These are phyloP conservation scores for Microtus pennsylvanicus DNA, from an alignment of 2,113 vertebrate species.

Conservation along the genomic window DNA sequence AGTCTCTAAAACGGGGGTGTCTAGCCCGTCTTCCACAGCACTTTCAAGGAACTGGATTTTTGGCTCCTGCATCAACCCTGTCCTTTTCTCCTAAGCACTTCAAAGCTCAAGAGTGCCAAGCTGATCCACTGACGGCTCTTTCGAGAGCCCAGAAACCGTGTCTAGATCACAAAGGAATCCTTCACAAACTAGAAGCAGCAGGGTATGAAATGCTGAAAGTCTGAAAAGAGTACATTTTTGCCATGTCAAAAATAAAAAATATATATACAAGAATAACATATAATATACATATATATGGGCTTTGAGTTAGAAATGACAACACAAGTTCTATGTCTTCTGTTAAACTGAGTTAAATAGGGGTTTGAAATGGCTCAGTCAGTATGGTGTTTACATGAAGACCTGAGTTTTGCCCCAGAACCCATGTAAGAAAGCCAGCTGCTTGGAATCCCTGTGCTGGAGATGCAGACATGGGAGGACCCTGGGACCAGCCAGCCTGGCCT, in stretches of 20 bases:
- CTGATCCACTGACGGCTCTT: not conserved
- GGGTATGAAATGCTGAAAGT: not conserved
- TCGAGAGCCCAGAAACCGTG: not conserved
- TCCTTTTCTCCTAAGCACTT: not conserved
- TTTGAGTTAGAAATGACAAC: constrained; percentile 38
- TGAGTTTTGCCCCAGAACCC: not conserved
- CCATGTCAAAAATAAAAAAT: not conserved
- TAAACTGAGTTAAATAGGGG: not conserved
- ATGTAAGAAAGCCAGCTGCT: not conserved
- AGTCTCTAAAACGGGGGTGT: not conserved
- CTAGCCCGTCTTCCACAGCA: not conserved
- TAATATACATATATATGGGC: not conserved
- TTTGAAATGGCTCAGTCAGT: not conserved
- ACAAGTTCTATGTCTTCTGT: not conserved
- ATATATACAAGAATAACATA: no score
- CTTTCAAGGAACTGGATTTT: no score
- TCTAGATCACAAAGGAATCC: constrained; percentile 4
- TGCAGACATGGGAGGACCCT: not conserved
- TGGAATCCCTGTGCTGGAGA: not conserved
- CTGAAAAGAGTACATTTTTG: constrained; percentile 12
- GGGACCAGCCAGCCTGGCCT: not conserved
- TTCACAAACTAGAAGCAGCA: constrained; percentile 8
- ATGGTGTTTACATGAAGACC: no score
- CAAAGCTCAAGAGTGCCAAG: not conserved
- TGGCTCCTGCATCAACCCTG: no score